These are phyloP conservation scores for Euleptes europaea DNA, from an alignment of 2,113 vertebrate species.

Conservation along the genomic window DNA sequence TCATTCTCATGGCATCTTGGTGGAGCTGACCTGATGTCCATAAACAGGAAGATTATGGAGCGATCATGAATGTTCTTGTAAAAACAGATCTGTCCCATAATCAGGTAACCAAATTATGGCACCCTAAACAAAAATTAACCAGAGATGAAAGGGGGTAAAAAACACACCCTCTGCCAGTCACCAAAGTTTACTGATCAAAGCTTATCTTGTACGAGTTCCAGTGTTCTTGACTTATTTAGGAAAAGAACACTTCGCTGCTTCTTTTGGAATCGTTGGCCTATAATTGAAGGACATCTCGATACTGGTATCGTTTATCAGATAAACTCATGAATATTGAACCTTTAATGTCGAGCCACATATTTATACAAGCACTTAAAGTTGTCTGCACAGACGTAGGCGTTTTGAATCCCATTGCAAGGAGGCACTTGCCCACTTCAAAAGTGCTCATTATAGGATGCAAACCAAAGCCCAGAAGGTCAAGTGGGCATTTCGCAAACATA, in stretches of 20 bases:
- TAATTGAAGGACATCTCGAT: conserved; percentile 59
- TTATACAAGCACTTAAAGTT: conserved; percentile 33
- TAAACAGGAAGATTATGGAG: conserved; percentile 46
- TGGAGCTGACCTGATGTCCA: conserved; percentile 56
- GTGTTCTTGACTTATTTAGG: conserved; percentile 42
- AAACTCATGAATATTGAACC: not conserved
- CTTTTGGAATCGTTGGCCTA: conserved; percentile 33
- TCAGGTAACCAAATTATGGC: conserved; percentile 63
- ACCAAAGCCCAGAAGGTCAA: conserved; percentile 21
- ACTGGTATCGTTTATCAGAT: conserved; percentile 60
- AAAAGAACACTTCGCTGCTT: conserved; percentile 34
- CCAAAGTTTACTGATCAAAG: conserved; percentile 53
- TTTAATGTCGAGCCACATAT: not conserved
- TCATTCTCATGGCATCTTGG: not conserved
- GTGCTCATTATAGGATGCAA: conserved; percentile 18
- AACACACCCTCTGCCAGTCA: conserved; percentile 41
- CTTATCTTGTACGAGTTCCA: conserved; percentile 62
- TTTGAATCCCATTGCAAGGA: conserved; percentile 30
- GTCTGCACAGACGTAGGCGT: conserved; percentile 9
- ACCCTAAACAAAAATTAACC: conserved; percentile 62
- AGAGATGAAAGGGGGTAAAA: conserved; percentile 53
- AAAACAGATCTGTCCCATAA: conserved; percentile 58
- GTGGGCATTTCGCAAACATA: conserved; percentile 18
- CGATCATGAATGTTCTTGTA: conserved; percentile 58
- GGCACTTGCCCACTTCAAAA: not conserved